These are phyloP conservation scores for Plebejus anna DNA, from an alignment of 2,888 invertebrate genomes.

Conservation along the genomic window DNA sequence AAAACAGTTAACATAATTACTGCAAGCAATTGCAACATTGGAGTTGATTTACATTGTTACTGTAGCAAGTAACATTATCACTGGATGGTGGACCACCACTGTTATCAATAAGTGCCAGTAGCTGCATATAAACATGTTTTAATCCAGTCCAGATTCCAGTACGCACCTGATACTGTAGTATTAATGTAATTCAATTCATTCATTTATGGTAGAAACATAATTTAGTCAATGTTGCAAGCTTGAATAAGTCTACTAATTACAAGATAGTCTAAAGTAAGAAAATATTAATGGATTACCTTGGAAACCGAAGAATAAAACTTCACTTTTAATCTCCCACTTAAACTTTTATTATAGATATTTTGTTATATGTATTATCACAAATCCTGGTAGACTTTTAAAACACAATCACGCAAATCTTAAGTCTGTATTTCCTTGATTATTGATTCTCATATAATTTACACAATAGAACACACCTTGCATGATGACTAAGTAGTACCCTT, in stretches of 20 bases:
- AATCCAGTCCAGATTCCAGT: background rate
- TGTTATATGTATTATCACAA: slow-evolving; percentile 87
- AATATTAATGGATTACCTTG: slow-evolving; percentile 59
- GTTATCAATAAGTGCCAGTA: too few species aligned
- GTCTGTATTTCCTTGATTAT: slow-evolving; percentile 73
- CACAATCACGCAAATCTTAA: slow-evolving; percentile 82
- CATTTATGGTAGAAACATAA: background rate
- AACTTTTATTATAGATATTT: slow-evolving; percentile 81
- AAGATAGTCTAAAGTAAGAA: slow-evolving; percentile 17
- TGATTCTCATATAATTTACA: slow-evolving; percentile 79
- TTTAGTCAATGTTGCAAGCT: background rate
- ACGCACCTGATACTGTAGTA: background rate
- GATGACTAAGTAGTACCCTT: slow-evolving; percentile 74
- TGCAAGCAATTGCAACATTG: background rate
- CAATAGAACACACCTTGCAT: slow-evolving; percentile 75
- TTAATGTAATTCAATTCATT: background rate
- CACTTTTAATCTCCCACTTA: slow-evolving; percentile 79
- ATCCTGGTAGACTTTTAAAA: slow-evolving; percentile 86
- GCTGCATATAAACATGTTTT: background rate
- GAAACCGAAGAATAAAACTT: slow-evolving; percentile 73
- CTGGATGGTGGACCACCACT: background rate
- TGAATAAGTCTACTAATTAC: background rate
- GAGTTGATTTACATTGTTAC: background rate
- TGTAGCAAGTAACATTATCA: background rate
- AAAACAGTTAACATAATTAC: background rate